Percentiles rank a stretch among this genome's conserved stretches.
Evolutionary conservation across 2,797 vertebrate species (phyloP).

Genomic region (Graptemys geographica): DNA sequence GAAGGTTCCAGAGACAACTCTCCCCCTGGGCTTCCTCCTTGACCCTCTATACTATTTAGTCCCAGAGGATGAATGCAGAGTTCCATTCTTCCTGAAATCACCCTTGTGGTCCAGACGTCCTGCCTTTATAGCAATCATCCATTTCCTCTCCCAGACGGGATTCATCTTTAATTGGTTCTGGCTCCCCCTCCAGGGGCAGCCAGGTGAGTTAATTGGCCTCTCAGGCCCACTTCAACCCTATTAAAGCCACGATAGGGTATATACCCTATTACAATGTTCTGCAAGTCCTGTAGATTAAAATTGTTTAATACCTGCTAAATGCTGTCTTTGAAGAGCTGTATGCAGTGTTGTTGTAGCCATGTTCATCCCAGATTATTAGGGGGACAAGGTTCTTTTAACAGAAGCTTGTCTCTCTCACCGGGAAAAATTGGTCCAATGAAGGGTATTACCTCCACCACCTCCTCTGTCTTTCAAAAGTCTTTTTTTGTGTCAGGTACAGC

Average conservation of each 20-base stretch:
- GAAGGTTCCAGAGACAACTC: too few relatives aligned
- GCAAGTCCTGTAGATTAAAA: background rate
- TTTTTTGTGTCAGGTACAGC: slow-evolving; percentile 42
- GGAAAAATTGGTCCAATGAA: background rate
- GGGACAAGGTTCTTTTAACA: too few relatives aligned
- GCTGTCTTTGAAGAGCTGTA: background rate
- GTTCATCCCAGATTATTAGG: background rate
- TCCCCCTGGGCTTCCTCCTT: too few relatives aligned
- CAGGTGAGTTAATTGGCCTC: background rate
- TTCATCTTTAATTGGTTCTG: background rate
- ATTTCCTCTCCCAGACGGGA: too few relatives aligned
- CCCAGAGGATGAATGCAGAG: too few relatives aligned
- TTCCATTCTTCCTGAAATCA: too few relatives aligned
- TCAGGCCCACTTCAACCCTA: background rate
- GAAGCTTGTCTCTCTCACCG: background rate
- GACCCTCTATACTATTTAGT: too few relatives aligned
- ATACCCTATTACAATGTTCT: background rate
- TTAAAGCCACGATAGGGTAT: background rate
- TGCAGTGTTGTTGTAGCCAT: background rate
- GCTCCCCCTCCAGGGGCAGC: background rate
- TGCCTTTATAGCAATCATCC: too few relatives aligned
- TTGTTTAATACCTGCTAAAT: background rate
- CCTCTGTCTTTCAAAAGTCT: slow-evolving; percentile 34
- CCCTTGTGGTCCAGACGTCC: too few relatives aligned
- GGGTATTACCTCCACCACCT: background rate